Base-by-base conservation (phyloP, 2,888 invertebrate species). In the Andricus curvator region DNA sequence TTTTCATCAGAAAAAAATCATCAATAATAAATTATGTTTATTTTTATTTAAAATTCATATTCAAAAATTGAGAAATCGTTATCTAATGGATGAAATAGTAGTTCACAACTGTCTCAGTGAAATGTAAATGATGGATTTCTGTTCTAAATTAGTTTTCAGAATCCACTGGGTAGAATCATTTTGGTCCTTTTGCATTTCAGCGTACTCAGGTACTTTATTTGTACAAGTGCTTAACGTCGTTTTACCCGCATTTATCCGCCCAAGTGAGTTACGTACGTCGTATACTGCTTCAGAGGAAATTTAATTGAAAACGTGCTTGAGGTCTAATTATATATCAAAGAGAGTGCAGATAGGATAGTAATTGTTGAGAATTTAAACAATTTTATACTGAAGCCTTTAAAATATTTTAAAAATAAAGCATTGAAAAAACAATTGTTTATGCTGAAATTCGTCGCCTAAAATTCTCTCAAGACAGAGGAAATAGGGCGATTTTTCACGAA, bases 141-240 rank as follows among this genome's bases (percentile, higher is more conserved):
- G 48, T 48, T 68, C 44, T 44, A 44, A 68, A 25, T 44, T 68
- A 22, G 37, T 48, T 44, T 68, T 44, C 13, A 44, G 15, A 68
- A 48, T 25, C 44, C 25, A 25, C 25, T 68, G 48, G 25, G 22
- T 25, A 25, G 15, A 68, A 48, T 68, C 17, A 25, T 41, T 44
- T 25, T 68, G 41, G 68, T 68, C 68, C 17, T 68, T 68, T 68
- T 68, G 68, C 48, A 48, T 48, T 48, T 17, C 48, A 48, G 6
- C 48, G 17, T 17, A 17, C 48, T 67, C 67, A 67, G 41, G 67
- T 67, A 67, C 67, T 67, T 67, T 68, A 44, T 68, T 68, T 22
- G 68, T 68, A 25, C 68, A 22, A 68, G 67, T 44, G 67, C 41
- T 67, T 41, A 67, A 67, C 44, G 44, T 68, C 44, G 25, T 25